Percentiles rank a stretch among this genome's conserved stretches.
phyloP scores from a whole-genome alignment of 2,888 invertebrate species.

The Drepana falcataria region DNA sequence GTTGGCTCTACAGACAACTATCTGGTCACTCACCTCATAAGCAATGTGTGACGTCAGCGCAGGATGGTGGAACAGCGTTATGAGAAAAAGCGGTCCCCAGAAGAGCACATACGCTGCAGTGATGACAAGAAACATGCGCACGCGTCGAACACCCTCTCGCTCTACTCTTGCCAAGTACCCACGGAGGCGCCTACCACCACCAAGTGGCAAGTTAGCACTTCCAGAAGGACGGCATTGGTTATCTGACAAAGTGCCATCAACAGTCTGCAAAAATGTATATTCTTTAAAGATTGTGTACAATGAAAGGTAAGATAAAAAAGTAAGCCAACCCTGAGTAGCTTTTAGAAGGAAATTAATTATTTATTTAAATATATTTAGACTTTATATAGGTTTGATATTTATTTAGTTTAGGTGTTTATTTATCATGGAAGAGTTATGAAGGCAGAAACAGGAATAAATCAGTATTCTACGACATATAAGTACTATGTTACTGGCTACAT shows the following conservation, averaged over 20 bases:
- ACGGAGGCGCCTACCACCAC: conserved; percentile 86
- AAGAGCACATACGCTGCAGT: conserved; percentile 91
- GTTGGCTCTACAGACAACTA: background rate
- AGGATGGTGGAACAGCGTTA: conserved; percentile 88
- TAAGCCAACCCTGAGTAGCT: background rate
- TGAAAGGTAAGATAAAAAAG: background rate
- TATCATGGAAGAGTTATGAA: conserved; percentile 2
- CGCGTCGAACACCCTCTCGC: conserved; percentile 87
- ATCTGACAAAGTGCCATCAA: conserved; percentile 61
- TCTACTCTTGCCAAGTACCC: conserved; percentile 88
- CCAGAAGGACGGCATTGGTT: conserved; percentile 49
- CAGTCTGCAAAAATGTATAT: conserved; percentile 48
- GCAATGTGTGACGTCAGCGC: conserved; percentile 84
- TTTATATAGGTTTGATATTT: background rate
- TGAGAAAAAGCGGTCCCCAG: conserved; percentile 94
- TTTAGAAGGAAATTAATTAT: background rate
- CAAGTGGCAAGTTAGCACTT: conserved; percentile 69
- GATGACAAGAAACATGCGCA: conserved; percentile 91
- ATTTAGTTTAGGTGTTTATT: background rate
- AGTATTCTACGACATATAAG: background rate
- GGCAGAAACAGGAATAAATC: conserved; percentile 1
- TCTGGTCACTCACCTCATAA: conserved; percentile 81
- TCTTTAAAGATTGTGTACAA: background rate
- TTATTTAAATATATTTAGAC: background rate
- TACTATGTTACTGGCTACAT: too few species aligned